Evolutionary conservation across 2,113 vertebrate species (phyloP), one percentile per base, ranked within the genome.

Genomic region (Misgurnus anguillicaudatus): DNA sequence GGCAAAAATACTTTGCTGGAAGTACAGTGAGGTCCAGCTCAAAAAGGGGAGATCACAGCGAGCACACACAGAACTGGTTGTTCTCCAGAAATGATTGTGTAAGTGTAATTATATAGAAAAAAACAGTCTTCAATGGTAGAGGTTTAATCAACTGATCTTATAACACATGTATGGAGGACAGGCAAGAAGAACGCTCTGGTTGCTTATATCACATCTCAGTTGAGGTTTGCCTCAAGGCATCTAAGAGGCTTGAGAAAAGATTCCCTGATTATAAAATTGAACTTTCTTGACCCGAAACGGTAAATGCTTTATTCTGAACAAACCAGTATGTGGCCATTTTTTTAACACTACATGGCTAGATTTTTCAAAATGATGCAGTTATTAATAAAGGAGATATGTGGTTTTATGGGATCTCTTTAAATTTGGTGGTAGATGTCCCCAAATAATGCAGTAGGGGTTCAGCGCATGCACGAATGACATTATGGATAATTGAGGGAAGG

Each of bases 231-330:
- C 61, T 64, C 17, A 17, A 75, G 61, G 73, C 72, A 36, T 10
- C 17, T 17, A 19, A 48, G 71, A 61, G 13, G 61, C 70, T 48
- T 31, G 24, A 31, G 24, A 31, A 58, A 62, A 11, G 21, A 75
- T 16, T 74, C 14, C 61, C 10, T 47, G 58, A 75, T 75, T 45
- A 41, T 47, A 45, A 62, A 62, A 36, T 36, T 36, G 57, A 75
- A 75, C 41, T 62, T 47, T 62, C 58, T 62, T 62, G 19, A 58
- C 1, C 41, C 55, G 19, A 39, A 57, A 36, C 13, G n/a, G n/a
- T 58, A 42, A 45, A 21, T 5, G 3, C 57, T 62, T 31, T 61
- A 39, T 47, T 61, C 61, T 47, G 39, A 10, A 19, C 57, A 61
- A 74, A 17, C 57, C 5, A n/a, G 14, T 7, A 57, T 5, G 4